Percentiles rank a stretch among this genome's conserved stretches.
Conservation (phyloP, 2,113 vertebrate genomes). For the Corapipo altera region DNA sequence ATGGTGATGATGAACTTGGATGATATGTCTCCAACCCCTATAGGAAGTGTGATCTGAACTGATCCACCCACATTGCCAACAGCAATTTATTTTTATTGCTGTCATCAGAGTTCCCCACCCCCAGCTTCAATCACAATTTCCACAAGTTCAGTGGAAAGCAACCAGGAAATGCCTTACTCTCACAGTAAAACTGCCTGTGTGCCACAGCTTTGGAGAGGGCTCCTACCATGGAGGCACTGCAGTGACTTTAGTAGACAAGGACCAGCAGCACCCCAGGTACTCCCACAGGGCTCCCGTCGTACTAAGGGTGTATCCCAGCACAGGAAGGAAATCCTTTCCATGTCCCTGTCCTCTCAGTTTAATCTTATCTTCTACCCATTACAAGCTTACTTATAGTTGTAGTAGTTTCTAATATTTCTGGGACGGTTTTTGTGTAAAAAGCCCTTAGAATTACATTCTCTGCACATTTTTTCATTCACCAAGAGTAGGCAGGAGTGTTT, state of each 20-base stretch:
- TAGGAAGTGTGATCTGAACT: not conserved
- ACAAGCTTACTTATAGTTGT: not conserved
- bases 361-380: not conserved
- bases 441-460: not conserved
- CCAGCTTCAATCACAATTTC: not conserved
- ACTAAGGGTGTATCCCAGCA: not conserved
- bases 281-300: not conserved
- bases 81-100: slow-evolving; percentile 25
- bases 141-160: not conserved
- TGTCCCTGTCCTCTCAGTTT: not conserved
- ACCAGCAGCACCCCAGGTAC: not conserved
- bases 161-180: slow-evolving; percentile 9
- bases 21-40: not conserved
- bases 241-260: not conserved
- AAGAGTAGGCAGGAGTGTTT: not conserved
- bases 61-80: not conserved
- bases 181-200: not conserved
- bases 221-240: not conserved
- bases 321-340: not conserved
- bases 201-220: not conserved
- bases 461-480: not conserved
- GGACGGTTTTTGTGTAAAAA: not conserved
- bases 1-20: not conserved
- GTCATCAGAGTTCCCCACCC: not conserved
- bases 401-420: not conserved